Evolutionary conservation across 1,140 invertebrate genomes (phyloP), one percentile per base, ranked within the genome.

Genomic region (Stegodyphus dumicola): DNA sequence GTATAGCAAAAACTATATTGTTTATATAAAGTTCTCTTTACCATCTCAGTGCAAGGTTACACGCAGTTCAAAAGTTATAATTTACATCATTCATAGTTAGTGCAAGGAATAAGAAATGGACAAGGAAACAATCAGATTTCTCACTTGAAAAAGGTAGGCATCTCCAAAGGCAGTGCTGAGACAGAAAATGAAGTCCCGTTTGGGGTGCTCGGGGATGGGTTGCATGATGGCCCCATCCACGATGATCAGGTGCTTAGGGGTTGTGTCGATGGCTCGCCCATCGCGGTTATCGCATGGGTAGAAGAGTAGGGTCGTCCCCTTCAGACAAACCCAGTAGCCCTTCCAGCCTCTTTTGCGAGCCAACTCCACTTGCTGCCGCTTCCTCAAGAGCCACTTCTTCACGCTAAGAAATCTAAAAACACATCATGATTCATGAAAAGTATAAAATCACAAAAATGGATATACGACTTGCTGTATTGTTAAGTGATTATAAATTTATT

Each of bases 221-320:
- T 99, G 98, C 95, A 98, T 97, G 89, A 99, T 98, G 87, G 97
- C 97, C 65, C 97, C 97, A 91, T 99, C 97, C 87, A 99, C 96
- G 90, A 98, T 98, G 91, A 98, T 98, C 88, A 98, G 93, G 92
- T 98, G 96, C 90, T 97, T 97, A 18, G 96, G 96, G n/a, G 96
- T 95, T 52, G 96, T 95, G 90, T 98, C 97, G 54, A 97, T 96
- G 15, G 95, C 95, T 49, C 90, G 89, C 54, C 86, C 88, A 49
- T 86, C 87, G n/a, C 76, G 74, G 70, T 84, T 87, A 75, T 88
- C 88, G 90, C 97, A 98, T 3, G 97, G 96, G 91, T 98, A 99
- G 91, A 99, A 99, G 33, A 99, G 93, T n/a, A 99, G 93, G 18
- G 97, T 98, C 15, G 97, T 99, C 77, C 98, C 98, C 91, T 99